Conservation (phyloP, 2,888 invertebrate genomes). For the Xestia xanthographa region DNA sequence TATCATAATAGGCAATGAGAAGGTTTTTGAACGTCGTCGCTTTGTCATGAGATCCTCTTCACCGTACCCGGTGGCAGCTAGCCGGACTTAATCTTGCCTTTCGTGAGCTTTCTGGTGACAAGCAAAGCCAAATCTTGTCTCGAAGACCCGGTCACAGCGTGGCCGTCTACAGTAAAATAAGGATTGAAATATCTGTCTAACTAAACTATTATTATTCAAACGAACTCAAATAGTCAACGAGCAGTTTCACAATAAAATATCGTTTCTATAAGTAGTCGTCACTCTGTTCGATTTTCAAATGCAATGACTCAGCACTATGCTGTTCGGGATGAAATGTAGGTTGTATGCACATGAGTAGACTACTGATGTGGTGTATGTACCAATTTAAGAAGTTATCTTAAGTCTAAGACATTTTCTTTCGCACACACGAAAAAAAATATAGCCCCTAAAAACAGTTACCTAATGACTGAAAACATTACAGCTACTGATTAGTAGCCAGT, state of each 20-base stretch:
- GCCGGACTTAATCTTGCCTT: not conserved
- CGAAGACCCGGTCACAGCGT: not conserved
- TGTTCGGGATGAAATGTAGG: not conserved
- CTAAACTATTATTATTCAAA: not conserved
- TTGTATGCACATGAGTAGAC: no score
- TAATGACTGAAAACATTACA: constrained; percentile 24
- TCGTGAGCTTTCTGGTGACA: not conserved
- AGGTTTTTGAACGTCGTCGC: not conserved
- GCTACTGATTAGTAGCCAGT: constrained; percentile 19
- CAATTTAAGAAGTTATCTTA: not conserved
- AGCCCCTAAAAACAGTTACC: not conserved
- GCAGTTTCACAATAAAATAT: not conserved
- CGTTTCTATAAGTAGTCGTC: not conserved
- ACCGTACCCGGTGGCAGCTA: no score
- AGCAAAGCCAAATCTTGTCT: not conserved
- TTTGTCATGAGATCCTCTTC: no score
- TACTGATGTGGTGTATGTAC: no score
- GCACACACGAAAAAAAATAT: not conserved
- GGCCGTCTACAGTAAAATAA: not conserved
- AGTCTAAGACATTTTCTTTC: not conserved
- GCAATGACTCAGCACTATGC: not conserved
- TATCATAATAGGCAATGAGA: not conserved
- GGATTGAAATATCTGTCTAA: not conserved
- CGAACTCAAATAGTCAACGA: not conserved
- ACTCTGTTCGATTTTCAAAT: not conserved